Evolutionary conservation across 2,113 vertebrate species (phyloP), one percentile per base, ranked within the genome.

Genomic region (Nycticorax nycticorax): DNA sequence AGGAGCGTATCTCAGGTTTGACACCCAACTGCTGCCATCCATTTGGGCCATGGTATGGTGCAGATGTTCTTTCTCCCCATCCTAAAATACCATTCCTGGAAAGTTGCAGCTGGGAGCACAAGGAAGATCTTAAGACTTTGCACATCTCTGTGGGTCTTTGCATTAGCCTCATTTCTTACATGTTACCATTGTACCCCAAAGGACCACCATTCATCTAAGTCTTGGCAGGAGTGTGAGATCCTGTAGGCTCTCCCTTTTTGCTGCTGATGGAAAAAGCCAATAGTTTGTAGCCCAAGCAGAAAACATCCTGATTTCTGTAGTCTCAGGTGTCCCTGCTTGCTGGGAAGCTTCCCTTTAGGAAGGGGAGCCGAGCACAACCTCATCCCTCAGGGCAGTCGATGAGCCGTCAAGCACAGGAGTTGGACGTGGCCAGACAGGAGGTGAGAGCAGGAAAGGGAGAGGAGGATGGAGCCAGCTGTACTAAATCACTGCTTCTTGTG

Each of bases 161-260:
- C 48, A 9, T 57, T 73, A 14, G 26, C 52, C 57, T 52, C 4
- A 8, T 50, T 57, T 85, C 37, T 88, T 18, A 27, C 8, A 3
- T 0, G 1, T 39, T 41, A 37, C 22, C 2, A 1, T 18, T 50
- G 14, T 45, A 62, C 32, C 27, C 66, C n/a, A 33, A 56, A 76
- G 53, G 7, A 20, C 28, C 27, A 15, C 6, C 0, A 0, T 24
- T 55, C 53, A 23, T 14, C 35, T 48, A 15, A 53, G 26, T 3
- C 17, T 73, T 59, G n/a, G 17, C 74, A 89, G 72, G 20, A 66
- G 7, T 4, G 32, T 59, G 77, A 88, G 52, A 57, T 73, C n/a
- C 7, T n/a, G 8, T 8, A 35, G 50, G 48, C 79, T 79, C 39
- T 53, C 47, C 92, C 9, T 62, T 80, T 59, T 75, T 28, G 28